Percentiles rank a stretch among this genome's conserved stretches.
phyloP scores from a whole-genome alignment of 1,140 invertebrate genomes.

The Diabrotica virgifera region DNA sequence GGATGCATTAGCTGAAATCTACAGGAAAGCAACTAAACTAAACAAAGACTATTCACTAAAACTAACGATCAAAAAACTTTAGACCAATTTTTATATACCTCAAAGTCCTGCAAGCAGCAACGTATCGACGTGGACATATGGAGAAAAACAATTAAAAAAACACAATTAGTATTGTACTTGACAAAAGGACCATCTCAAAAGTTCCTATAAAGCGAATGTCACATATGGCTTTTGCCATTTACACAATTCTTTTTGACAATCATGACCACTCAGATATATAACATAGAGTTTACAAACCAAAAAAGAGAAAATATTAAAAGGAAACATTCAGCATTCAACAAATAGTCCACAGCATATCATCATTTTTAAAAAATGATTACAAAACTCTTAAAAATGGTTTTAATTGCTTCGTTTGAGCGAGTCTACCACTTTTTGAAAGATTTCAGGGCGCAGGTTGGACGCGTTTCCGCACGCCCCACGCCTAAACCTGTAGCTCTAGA shows the following conservation, averaged over 20 bases:
- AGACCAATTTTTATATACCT: slow-evolving; percentile 58
- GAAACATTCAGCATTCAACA: slow-evolving; percentile 30
- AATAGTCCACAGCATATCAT: too few species aligned
- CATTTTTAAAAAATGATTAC: too few species aligned
- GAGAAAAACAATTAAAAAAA: slow-evolving; percentile 50
- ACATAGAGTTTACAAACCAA: slow-evolving; percentile 34
- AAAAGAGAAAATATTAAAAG: slow-evolving; percentile 28
- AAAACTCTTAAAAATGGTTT: too few species aligned
- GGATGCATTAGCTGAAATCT: slow-evolving; percentile 44
- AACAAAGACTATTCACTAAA: slow-evolving; percentile 55
- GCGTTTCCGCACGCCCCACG: too few species aligned
- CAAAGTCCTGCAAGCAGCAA: slow-evolving; percentile 64
- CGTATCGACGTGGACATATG: slow-evolving; percentile 52
- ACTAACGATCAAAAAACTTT: slow-evolving; percentile 45
- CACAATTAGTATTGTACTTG: slow-evolving; percentile 38
- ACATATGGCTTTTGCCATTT: neutral
- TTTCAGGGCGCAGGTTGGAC: too few species aligned
- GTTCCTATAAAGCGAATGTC: slow-evolving; percentile 64
- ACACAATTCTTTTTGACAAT: slow-evolving; percentile 25
- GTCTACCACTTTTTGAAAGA: too few species aligned
- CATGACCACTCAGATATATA: slow-evolving; percentile 44
- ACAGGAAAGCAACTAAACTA: slow-evolving; percentile 54
- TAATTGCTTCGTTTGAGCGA: too few species aligned
- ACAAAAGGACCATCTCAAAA: slow-evolving; percentile 94
- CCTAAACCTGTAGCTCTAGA: too few species aligned